Base-by-base conservation (phyloP, 2,888 invertebrate species). In the Macrophya alboannulata region DNA sequence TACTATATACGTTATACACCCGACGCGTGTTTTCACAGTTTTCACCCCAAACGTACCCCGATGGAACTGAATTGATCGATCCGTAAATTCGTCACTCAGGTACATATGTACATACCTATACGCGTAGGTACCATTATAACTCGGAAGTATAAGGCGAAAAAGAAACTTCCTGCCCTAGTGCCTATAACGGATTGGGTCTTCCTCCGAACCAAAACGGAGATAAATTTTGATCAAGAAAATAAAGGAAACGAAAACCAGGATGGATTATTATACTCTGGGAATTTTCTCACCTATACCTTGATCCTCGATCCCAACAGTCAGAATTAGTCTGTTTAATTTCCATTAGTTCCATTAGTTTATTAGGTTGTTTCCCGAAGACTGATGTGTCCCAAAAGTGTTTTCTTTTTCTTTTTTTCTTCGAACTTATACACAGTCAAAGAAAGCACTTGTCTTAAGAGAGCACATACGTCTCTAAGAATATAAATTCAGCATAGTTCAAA, bases 291-390 rank as follows among this genome's bases (percentile, higher is more conserved):
- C 3, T 12, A 6, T 31, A 31, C 31, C 31, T 31, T 31, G 1
- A 31, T 31, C 9, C 8, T 40, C 15, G 40, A 9, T 17, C 40
- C 3, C 15, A 17, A 37, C 8, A 17, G 71, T 71, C 12, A 71
- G 9, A 15, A n/a, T n/a, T n/a, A 40, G 71, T 71, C 71, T 71
- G 62, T 62, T 62, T 25, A 62, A 62, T 62, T 62, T 62, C 62
- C 25, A 25, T 62, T 62, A 62, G 62, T 10, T 25, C 12, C 21
- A 62, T 62, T 62, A 62, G 25, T 25, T 17, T 51, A n/a, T 17
- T 17, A 51, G 51, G 4, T 17, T 51, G 4, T 51, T 17, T 5
- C 4, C 15, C 17, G 12, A 4, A 48, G 48, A 48, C 48, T 51
- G 17, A 51, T 17, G 51, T 15, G 31, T 31, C 3, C 15, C 15